Percentiles rank a stretch among this genome's conserved stretches.
phyloP scores from a whole-genome alignment of 2,113 vertebrate genomes.

The Numenius arquata region DNA sequence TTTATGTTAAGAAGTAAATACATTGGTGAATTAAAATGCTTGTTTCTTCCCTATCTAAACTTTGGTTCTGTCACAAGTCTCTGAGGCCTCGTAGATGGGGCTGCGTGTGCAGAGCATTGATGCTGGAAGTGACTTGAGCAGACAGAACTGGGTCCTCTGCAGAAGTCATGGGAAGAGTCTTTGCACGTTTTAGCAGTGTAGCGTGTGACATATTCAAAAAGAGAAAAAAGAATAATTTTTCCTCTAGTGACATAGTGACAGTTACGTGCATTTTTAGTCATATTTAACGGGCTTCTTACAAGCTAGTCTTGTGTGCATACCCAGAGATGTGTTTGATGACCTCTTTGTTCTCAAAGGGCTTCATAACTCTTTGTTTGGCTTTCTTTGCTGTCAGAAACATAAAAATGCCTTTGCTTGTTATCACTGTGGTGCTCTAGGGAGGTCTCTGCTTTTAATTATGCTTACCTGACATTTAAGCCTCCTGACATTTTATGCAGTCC shows the following conservation, averaged over 20 bases:
- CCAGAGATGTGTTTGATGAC: background rate
- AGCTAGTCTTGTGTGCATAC: background rate
- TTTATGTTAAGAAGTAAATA: background rate
- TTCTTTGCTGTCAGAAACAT: constrained; percentile 12
- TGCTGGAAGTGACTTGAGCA: background rate
- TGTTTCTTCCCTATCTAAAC: background rate
- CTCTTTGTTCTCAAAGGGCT: background rate
- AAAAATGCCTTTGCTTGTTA: constrained; percentile 41
- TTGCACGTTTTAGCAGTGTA: background rate
- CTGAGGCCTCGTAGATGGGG: background rate
- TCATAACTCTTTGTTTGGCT: background rate
- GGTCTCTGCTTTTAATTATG: constrained; percentile 36
- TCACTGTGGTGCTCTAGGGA: background rate
- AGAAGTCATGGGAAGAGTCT: background rate
- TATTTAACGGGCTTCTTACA: background rate
- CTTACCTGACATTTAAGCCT: constrained; percentile 11
- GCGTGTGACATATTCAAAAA: background rate
- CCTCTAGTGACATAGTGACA: background rate
- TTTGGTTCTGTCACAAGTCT: background rate
- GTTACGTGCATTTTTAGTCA: background rate
- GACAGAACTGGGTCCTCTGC: background rate
- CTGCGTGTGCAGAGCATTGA: background rate
- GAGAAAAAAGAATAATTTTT: background rate
- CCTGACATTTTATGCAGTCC: background rate
- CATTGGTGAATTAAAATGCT: background rate